Base-by-base conservation (phyloP, 2,113 vertebrate genomes). In the Zosterops japonicus region DNA sequence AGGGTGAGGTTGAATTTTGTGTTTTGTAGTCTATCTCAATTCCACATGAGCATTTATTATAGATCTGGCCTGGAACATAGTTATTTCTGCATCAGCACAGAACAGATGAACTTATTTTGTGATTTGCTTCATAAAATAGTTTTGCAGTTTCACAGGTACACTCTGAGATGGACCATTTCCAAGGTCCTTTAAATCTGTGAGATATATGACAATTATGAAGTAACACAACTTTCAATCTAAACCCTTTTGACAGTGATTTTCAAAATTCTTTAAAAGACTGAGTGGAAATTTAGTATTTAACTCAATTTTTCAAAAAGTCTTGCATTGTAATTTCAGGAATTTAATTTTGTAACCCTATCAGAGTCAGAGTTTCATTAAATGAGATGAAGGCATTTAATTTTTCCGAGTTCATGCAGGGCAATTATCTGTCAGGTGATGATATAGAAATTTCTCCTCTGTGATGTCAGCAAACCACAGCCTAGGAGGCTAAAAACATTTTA, bases 1-100 rank as follows among this genome's bases (percentile, higher is more conserved):
- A 95, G 91, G 87, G 75, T 88, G 89, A 96, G 78, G 87, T 29
- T 91, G 55, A 90, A 71, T 91, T 83, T 88, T 47, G 33, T 83
- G 59, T 33, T 91, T 76, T 61, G 76, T 77, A 87, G 9, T 53
- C 41, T 89, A 27, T n/a, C 53, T 89, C 47, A 65, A 39, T 80
- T 77, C 41, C 50, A 85, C 25, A 49, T 31, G 29, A 64, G 12
- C 5, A 2, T 77, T 94, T 90, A 21, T 52, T 77, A 36, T 15
- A 75, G 29, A 24, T 67, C 59, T 79, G 53, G 52, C 16, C 70
- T 89, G 65, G 76, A 94, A 72, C 29, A 27, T 8, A 53, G 27
- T 52, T 57, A 86, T 82, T 81, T 86, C 53, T 92, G 67, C 25
- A 72, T 46, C 70, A 85, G 31, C 25, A 88, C 22, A 36, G 47